Conservation (phyloP, 2,888 invertebrate species). For the Drosophila parthenogenetica region DNA sequence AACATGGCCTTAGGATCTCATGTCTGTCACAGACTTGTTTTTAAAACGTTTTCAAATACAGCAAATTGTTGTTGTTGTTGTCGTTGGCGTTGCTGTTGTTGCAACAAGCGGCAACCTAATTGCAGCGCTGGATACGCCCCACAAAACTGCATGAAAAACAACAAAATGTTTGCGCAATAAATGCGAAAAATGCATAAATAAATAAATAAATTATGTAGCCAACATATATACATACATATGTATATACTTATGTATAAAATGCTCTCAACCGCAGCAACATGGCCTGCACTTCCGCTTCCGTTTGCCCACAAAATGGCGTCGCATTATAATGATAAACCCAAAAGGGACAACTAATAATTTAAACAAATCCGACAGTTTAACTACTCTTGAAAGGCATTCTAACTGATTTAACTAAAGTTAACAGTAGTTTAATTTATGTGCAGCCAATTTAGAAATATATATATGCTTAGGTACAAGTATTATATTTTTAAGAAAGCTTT, state of each 20-base stretch:
- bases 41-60: slow-evolving; percentile 10
- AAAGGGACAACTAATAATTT: slow-evolving; percentile 13
- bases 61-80: slow-evolving; percentile 1
- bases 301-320: slow-evolving; percentile 53
- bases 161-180: slow-evolving; percentile 52
- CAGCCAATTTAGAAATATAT: too few species aligned
- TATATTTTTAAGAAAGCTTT: too few species aligned
- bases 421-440: too few species aligned
- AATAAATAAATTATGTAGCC: slow-evolving; percentile 29
- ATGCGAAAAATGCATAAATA: slow-evolving; percentile 63
- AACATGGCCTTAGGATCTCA: slow-evolving; percentile 75
- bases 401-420: too few species aligned
- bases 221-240: slow-evolving; percentile 44
- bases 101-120: slow-evolving; percentile 48
- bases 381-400: slow-evolving; percentile 14
- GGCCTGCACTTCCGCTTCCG: slow-evolving; percentile 64
- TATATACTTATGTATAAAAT: slow-evolving; percentile 43
- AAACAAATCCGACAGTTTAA: neutral
- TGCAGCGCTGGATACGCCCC: slow-evolving; percentile 56
- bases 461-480: too few species aligned
- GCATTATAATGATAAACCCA: slow-evolving; percentile 24
- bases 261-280: slow-evolving; percentile 58
- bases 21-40: slow-evolving; percentile 59
- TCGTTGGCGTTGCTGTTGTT: neutral
- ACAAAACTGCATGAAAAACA: slow-evolving; percentile 23